Evolutionary conservation across 2,797 vertebrate genomes (phyloP).

Genomic region (Channa striata): DNA sequence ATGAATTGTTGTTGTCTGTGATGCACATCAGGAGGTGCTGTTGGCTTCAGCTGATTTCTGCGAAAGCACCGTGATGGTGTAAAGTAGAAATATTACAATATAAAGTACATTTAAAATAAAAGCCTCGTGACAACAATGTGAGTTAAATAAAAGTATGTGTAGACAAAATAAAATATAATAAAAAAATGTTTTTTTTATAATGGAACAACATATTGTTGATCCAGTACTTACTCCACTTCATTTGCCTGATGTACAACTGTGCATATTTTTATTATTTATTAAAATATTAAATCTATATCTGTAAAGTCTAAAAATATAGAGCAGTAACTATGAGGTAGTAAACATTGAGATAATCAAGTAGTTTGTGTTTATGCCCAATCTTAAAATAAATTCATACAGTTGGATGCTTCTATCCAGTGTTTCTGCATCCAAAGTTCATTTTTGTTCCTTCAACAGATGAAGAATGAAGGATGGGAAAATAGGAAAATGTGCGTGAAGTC

Average conservation of each 20-base stretch:
- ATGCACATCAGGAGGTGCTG: constrained; percentile 57
- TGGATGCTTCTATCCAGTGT: background rate
- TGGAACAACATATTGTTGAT: too few relatives aligned
- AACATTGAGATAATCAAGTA: too few relatives aligned
- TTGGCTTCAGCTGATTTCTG: constrained; percentile 25
- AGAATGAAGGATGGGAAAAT: background rate
- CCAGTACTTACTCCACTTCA: background rate
- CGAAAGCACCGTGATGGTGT: background rate
- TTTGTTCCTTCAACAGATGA: background rate
- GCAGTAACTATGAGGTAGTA: too few relatives aligned
- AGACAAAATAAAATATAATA: background rate
- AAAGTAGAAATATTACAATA: background rate
- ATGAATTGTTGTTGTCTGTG: background rate
- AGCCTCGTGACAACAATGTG: background rate
- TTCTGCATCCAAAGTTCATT: background rate
- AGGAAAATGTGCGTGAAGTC: background rate
- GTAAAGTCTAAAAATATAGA: background rate
- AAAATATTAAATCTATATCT: background rate
- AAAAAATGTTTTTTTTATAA: too few relatives aligned
- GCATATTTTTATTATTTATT: background rate
- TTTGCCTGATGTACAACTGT: background rate
- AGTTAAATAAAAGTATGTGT: background rate
- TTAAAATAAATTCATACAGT: background rate
- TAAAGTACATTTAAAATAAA: background rate
- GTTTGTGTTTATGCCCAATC: too few relatives aligned